These are phyloP conservation scores for Anseranas semipalmata DNA, from an alignment of 2,113 vertebrate genomes.

Conservation along the genomic window DNA sequence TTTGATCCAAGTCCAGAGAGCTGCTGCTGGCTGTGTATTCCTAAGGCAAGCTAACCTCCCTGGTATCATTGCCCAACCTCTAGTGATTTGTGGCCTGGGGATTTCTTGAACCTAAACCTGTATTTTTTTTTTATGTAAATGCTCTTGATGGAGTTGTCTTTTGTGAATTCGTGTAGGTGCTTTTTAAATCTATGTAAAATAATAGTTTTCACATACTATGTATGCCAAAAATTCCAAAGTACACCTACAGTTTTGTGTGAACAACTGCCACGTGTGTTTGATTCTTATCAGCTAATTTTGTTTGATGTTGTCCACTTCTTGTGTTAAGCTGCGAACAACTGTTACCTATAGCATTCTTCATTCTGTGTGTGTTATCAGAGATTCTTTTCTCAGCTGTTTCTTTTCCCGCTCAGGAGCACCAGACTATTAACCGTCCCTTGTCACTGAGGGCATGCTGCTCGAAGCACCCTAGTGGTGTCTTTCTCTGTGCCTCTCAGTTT, in stretches of 20 bases:
- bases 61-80: neutral
- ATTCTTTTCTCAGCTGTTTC: neutral
- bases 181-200: neutral
- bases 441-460: neutral
- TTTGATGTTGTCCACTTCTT: neutral
- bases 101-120: neutral
- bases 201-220: neutral
- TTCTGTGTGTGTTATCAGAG: neutral
- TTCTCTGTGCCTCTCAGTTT: accelerated
- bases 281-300: neutral
- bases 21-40: neutral
- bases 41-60: neutral
- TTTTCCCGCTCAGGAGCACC: neutral
- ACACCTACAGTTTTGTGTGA: neutral
- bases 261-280: neutral
- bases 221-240: neutral
- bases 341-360: neutral
- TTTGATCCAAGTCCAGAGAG: neutral
- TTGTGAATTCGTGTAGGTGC: neutral
- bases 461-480: neutral
- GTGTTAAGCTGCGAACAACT: neutral
- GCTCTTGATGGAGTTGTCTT: neutral
- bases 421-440: neutral
- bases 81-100: neutral
- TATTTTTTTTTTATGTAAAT: neutral